Evolutionary conservation across 2,113 vertebrate species (phyloP).

Genomic region (Notechis scutatus): DNA sequence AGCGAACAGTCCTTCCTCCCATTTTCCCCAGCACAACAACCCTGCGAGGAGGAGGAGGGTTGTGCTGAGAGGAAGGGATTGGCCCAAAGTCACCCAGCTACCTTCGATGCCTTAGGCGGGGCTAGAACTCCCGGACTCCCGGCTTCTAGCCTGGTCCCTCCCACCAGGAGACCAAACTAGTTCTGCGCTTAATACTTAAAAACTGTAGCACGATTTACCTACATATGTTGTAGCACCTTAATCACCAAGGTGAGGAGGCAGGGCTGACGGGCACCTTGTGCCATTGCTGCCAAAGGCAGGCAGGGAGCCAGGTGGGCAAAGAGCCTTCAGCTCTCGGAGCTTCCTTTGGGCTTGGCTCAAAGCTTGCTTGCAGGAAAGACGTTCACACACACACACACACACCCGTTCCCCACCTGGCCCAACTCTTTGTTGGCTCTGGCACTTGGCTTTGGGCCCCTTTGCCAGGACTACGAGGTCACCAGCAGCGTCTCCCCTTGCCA

Average conservation of each 20-base stretch:
- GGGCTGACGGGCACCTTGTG: no score
- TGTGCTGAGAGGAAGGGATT: no score
- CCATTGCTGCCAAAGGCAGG: not conserved
- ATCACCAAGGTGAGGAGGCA: not conserved
- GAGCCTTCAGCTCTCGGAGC: not conserved
- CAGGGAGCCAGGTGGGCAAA: not conserved
- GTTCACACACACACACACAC: not conserved
- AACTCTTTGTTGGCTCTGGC: not conserved
- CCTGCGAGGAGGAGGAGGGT: no score
- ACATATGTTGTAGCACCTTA: no score
- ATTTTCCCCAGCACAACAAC: not conserved
- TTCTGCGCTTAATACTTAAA: no score
- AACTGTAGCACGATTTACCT: not conserved
- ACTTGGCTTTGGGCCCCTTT: not conserved
- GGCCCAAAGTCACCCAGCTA: no score
- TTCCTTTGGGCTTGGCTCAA: not conserved
- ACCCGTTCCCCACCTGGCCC: not conserved
- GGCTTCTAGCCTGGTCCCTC: no score
- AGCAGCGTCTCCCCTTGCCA: not conserved
- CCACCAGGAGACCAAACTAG: no score
- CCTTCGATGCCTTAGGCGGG: no score
- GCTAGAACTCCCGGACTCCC: no score
- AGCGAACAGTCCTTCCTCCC: not conserved
- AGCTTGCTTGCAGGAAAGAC: not conserved
- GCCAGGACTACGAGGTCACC: not conserved